A percentile compares a stretch with the other conserved stretches of the same genome.
Conservation (phyloP, 2,888 invertebrate genomes). For the Uropetala carovei region DNA sequence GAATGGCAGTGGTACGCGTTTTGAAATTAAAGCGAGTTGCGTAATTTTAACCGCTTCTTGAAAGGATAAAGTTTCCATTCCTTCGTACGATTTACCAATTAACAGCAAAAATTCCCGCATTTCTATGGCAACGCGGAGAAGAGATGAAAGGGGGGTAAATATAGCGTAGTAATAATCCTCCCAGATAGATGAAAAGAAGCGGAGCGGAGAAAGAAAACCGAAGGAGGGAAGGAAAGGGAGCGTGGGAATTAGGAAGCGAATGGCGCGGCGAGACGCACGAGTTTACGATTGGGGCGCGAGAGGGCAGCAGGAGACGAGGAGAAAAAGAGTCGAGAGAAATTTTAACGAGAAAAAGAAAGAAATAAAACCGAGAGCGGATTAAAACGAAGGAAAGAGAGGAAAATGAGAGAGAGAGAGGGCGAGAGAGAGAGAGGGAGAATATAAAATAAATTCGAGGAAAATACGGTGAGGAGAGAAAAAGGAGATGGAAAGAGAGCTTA, state of each 20-base stretch:
- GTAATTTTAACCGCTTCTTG: no score
- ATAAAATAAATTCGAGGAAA: neutral
- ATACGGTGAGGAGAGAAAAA: neutral
- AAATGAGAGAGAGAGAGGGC: neutral
- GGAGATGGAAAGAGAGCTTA: neutral
- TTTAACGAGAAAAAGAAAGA: neutral
- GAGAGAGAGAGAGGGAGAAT: neutral
- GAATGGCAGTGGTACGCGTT: no score
- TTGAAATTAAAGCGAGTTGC: no score
- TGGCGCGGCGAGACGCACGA: neutral
- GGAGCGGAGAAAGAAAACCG: neutral
- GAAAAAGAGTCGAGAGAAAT: neutral
- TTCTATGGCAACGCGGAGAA: no score
- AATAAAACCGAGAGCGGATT: neutral
- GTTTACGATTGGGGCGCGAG: neutral
- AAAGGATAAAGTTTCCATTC: no score
- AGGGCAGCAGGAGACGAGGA: neutral
- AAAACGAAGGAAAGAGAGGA: neutral
- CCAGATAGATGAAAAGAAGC: neutral
- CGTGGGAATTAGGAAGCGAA: neutral
- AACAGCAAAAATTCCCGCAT: no score
- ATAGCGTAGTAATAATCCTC: neutral
- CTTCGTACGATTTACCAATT: no score
- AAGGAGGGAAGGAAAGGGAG: neutral
- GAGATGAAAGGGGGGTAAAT: no score